These are phyloP conservation scores for Hestina assimilis DNA, from an alignment of 1,140 invertebrate species.

Conservation along the genomic window DNA sequence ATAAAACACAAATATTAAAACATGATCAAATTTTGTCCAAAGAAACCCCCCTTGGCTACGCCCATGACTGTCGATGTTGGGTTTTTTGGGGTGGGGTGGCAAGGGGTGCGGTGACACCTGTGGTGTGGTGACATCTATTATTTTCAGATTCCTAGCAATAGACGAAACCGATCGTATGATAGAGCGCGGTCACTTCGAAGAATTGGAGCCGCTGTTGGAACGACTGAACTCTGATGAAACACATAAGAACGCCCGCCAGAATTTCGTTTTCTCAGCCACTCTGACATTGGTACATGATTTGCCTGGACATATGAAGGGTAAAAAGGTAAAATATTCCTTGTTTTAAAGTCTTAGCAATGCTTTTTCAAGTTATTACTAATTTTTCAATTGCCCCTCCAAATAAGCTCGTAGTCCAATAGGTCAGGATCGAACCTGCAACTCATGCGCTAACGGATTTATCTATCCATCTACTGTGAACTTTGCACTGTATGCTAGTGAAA, in stretches of 20 bases:
- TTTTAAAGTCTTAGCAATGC: background rate
- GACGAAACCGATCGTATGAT: conserved; percentile 99
- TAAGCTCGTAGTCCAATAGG: too few relatives aligned
- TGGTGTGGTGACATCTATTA: background rate
- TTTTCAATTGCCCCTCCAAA: too few relatives aligned
- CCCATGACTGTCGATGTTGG: too few relatives aligned
- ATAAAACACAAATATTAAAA: too few relatives aligned
- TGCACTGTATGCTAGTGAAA: too few relatives aligned
- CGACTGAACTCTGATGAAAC: conserved; percentile 85
- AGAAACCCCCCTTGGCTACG: too few relatives aligned
- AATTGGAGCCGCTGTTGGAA: conserved; percentile 90
- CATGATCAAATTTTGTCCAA: too few relatives aligned
- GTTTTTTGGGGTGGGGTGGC: too few relatives aligned
- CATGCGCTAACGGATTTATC: too few relatives aligned
- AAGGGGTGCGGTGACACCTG: too few relatives aligned
- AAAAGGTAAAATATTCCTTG: conserved; percentile 68
- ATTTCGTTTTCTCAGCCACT: conserved; percentile 98
- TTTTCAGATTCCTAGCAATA: conserved; percentile 89
- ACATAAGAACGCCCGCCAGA: conserved; percentile 85
- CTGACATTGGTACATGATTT: conserved; percentile 93
- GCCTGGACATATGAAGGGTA: conserved; percentile 86
- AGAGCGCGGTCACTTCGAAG: conserved; percentile 97
- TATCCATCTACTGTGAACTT: too few relatives aligned
- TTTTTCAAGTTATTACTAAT: background rate
- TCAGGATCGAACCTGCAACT: too few relatives aligned